A percentile compares a stretch with the other conserved stretches of the same genome.
These are phyloP conservation scores for Drosophila dunni DNA, from an alignment of 1,140 invertebrate genomes.

Conservation along the genomic window DNA sequence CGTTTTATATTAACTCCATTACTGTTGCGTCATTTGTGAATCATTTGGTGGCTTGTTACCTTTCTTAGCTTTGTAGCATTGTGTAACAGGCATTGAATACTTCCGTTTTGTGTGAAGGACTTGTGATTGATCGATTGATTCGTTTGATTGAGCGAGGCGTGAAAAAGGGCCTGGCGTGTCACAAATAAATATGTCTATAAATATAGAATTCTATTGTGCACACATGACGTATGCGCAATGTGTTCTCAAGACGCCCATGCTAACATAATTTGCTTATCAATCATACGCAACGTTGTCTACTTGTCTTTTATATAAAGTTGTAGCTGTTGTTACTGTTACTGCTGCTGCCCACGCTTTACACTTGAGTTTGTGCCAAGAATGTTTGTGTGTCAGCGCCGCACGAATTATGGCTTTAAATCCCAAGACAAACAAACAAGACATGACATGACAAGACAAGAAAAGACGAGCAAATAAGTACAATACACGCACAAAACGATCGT, in stretches of 20 bases:
- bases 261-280: slow-evolving; percentile 70
- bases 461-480: slow-evolving; percentile 48
- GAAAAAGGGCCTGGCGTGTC: slow-evolving; percentile 51
- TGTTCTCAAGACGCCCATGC: slow-evolving; percentile 35
- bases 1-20: slow-evolving; percentile 47
- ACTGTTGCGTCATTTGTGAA: slow-evolving; percentile 67
- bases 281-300: slow-evolving; percentile 67
- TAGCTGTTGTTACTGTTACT: neutral
- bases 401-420: slow-evolving; percentile 74
- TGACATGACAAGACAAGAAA: slow-evolving; percentile 56
- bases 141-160: slow-evolving; percentile 30
- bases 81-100: slow-evolving; percentile 29
- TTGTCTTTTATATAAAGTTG: neutral
- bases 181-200: neutral
- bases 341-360: slow-evolving; percentile 49
- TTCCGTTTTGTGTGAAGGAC: slow-evolving; percentile 68
- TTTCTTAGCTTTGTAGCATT: slow-evolving; percentile 11
- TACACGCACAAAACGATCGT: slow-evolving; percentile 28
- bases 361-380: slow-evolving; percentile 60
- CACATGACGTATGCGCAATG: slow-evolving; percentile 59
- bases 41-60: slow-evolving; percentile 43
- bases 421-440: slow-evolving; percentile 42
- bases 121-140: slow-evolving; percentile 55
- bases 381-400: slow-evolving; percentile 72
- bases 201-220: slow-evolving; percentile 21